Evolutionary conservation across 2,888 invertebrate species (phyloP), one percentile per base, ranked within the genome.

Genomic region (Megamerina dolium): DNA sequence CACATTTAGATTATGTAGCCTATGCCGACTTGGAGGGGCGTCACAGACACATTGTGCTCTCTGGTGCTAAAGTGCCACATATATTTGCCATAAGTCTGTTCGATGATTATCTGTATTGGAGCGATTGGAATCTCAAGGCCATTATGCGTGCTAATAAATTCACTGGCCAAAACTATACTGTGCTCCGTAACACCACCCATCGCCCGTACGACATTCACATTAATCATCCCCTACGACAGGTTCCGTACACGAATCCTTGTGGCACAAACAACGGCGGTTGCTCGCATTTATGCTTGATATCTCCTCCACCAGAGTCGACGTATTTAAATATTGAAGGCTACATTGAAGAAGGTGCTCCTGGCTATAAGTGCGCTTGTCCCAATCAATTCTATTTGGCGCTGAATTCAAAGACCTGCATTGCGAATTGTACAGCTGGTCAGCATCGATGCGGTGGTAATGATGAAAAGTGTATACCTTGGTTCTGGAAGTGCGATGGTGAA

Each of bases 41-140:
- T 51, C 85, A 92, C 63, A 77, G 91, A 4, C 87, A 89, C 61
- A 80, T 85, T 41, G 90, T 87, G 0, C 63, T 94, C 3, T 83
- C 85, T 0, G 91, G 91, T 1, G 70, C 75, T 3, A 75, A 80
- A 36, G 94, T 96, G 1, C 96, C 97, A 0, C 97, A 99, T 67
- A 93, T 96, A 0, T 99, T 95, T 60, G 95, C 96, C 0, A 74
- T 99, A 33, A 84, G 88, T 9, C 77, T 96, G 0, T 96, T 99
- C 66, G 97, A 96, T 61, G 94, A 96, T 59, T 83, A 78, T 57
- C 78, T 90, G 16, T 99, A 86, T 73, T 99, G 96, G 95, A 92
- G 95, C 1, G 99, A 99, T 67, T 99, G 99, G 97, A 97, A 97
- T 68, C 73, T 92, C 37, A 94, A 94, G 67, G 88, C 88, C 0